Conservation (phyloP, 2,113 vertebrate genomes). For the Steatornis caripensis region DNA sequence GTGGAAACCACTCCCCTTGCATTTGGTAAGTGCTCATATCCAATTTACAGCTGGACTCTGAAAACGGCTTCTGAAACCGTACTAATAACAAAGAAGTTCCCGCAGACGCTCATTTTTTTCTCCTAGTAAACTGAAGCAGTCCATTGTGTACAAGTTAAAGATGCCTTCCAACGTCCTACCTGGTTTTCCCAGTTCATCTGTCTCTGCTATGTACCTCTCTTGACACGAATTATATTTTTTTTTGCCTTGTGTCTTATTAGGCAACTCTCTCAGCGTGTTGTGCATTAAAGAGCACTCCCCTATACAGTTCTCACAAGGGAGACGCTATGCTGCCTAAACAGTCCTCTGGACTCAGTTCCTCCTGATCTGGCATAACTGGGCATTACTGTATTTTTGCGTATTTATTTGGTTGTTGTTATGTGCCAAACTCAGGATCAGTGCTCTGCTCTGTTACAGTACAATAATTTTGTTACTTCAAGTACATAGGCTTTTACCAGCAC, state of each 20-base stretch:
- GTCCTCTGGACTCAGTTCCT: background rate
- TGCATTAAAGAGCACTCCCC: background rate
- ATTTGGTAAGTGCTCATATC: conserved; percentile 27
- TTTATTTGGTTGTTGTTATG: background rate
- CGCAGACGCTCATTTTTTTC: background rate
- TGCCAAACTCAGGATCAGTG: background rate
- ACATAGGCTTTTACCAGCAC: background rate
- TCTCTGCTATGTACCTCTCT: background rate
- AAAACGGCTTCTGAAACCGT: background rate
- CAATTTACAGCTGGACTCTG: conserved; percentile 3
- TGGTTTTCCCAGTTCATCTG: background rate
- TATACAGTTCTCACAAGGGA: background rate
- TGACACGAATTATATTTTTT: background rate
- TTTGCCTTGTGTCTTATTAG: conserved; percentile 4
- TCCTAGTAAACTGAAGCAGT: background rate
- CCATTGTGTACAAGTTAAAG: background rate
- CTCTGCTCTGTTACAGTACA: background rate
- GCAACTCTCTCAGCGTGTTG: accelerated
- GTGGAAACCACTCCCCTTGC: conserved; percentile 27
- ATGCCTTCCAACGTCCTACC: background rate
- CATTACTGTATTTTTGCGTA: background rate
- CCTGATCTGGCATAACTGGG: background rate
- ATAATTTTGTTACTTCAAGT: background rate
- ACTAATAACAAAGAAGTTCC: background rate
- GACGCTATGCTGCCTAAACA: background rate